Evolutionary conservation across 1,140 invertebrate species (phyloP), one percentile per base, ranked within the genome.

Genomic region (Manduca sexta): DNA sequence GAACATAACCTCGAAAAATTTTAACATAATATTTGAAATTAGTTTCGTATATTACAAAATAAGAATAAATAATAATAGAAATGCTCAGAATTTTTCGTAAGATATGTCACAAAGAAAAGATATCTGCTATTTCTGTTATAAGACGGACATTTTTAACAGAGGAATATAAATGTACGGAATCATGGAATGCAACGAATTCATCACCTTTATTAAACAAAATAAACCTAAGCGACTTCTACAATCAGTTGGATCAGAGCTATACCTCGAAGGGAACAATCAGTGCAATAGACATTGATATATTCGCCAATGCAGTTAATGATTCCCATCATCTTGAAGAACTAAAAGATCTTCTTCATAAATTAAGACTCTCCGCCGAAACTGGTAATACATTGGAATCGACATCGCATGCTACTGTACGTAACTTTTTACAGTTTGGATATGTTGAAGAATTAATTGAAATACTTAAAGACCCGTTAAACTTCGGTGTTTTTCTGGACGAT

Each of bases 401-500:
- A 4, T 88, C 90, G 66, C 93, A 97, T 86, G 94, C 95, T 15
- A 88, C 94, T 26, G 87, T 96, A 31, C 83, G 94, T 56, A 87
- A 88, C 48, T 90, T 92, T n/a, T n/a, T 96, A 0, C 79, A 91
- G 30, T 78, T 84, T 60, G 85, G 88, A 0, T 81, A 89, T 51
- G 54, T 84, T 1, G 80, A 94, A 10, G 87, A 92, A 18, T 79
- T 98, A 10, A 58, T 96, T 1, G 74, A 88, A 15, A 88, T 97
- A 11, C 76, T 98, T 11, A 89, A 93, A 61, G 92, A 97, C 71
- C 90, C 95, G 40, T 78, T 96, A 8, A 93, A 93, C 66, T 98
- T 94, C 86, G 97, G 97, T 1, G 81, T 99, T 21, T 98, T 98
- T 71, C 88, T 95, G 11, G 95, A 98, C 84, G 78, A 91, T 46